Evolutionary conservation across 2,888 invertebrate genomes (phyloP).

Genomic region (Caenorhabditis angaria): DNA sequence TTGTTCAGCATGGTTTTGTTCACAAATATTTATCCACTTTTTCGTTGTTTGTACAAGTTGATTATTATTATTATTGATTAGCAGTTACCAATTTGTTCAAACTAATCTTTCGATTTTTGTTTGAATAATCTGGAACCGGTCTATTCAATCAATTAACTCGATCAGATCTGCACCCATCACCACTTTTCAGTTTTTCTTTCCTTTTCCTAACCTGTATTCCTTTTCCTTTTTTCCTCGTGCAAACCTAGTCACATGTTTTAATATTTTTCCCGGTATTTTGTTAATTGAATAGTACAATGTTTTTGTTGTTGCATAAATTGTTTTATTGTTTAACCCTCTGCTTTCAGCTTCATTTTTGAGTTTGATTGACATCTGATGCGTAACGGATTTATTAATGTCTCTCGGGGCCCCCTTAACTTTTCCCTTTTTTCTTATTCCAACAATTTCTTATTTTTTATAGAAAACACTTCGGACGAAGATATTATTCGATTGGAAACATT

Average conservation of each 20-base stretch:
- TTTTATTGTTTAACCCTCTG: background rate
- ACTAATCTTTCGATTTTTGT: too few relatives aligned
- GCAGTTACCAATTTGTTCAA: background rate
- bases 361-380: background rate
- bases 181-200: background rate
- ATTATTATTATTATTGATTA: background rate
- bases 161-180: conserved; percentile 13
- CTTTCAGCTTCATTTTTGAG: background rate
- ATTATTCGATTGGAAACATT: conserved; percentile 54
- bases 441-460: conserved; percentile 45
- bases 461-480: conserved; percentile 57
- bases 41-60: background rate
- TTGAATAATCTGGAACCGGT: too few relatives aligned
- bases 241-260: too few relatives aligned
- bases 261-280: too few relatives aligned
- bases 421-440: conserved; percentile 9
- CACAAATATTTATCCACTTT: background rate
- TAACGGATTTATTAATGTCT: background rate
- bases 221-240: background rate
- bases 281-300: too few relatives aligned
- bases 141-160: background rate
- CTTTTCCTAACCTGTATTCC: conserved; percentile 1
- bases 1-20: background rate
- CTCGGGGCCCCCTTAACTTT: background rate
- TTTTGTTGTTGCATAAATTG: conserved; percentile 7